Conservation (phyloP, 2,113 vertebrate species). For the Prinia subflava region DNA sequence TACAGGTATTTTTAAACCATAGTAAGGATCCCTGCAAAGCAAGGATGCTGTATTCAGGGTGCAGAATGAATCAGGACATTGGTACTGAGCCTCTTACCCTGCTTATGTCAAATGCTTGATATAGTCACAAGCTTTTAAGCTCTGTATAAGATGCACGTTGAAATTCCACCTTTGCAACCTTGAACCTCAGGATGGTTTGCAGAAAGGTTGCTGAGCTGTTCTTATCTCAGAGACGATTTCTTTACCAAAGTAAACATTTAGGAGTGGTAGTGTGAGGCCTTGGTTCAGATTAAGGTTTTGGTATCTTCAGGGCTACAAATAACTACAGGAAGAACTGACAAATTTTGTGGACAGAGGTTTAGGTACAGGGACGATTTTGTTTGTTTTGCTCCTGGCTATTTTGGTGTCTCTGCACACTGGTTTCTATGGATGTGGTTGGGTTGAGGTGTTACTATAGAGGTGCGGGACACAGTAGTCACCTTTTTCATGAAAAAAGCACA, state of each 20-base stretch:
- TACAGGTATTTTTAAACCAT: background rate
- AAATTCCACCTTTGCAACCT: conserved; percentile 13
- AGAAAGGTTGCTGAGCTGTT: background rate
- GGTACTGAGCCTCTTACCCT: conserved; percentile 40
- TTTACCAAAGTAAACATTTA: background rate
- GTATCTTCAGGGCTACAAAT: background rate
- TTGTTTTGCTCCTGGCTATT: background rate
- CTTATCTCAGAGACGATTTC: background rate
- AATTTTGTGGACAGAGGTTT: background rate
- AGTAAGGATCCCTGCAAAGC: background rate
- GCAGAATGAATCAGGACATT: background rate
- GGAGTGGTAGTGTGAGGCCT: background rate
- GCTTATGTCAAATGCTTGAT: background rate
- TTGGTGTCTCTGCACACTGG: background rate
- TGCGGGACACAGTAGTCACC: background rate
- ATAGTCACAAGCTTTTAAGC: conserved; percentile 48
- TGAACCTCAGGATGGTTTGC: background rate
- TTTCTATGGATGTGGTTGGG: background rate
- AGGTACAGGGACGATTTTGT: background rate
- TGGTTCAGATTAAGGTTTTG: background rate
- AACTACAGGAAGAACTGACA: background rate
- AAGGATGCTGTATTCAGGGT: background rate
- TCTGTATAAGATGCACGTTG: background rate
- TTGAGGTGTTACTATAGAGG: background rate
- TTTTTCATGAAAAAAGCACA: background rate